A percentile compares a stretch with the other conserved stretches of the same genome.
phyloP scores from a whole-genome alignment of 2,113 vertebrate species.

The Neolamprologus variostigma region DNA sequence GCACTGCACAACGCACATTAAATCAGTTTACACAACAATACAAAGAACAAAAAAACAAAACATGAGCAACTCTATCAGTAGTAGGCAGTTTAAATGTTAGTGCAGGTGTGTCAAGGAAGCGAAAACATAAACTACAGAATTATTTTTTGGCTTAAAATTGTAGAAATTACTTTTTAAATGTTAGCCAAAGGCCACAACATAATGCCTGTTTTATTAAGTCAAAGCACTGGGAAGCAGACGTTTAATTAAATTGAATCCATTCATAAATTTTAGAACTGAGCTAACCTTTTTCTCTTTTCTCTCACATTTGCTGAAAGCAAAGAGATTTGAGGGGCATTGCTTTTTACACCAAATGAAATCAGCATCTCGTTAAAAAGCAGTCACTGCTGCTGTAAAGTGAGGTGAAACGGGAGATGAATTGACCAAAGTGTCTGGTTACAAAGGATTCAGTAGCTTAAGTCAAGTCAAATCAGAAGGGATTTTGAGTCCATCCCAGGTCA shows the following conservation, averaged over 20 bases:
- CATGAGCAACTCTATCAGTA: neutral
- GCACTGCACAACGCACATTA: neutral
- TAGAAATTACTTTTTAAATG: neutral
- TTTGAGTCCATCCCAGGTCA: neutral
- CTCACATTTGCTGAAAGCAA: neutral
- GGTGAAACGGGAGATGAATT: neutral
- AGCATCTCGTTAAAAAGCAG: fast-evolving
- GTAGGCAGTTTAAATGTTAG: neutral
- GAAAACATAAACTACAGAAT: neutral
- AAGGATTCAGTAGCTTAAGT: neutral
- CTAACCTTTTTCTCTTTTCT: neutral
- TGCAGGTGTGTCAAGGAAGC: neutral
- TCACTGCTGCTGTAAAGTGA: neutral
- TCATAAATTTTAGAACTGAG: neutral
- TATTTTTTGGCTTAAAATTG: neutral
- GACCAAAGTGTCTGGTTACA: neutral
- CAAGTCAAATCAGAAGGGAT: neutral
- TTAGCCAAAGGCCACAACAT: neutral
- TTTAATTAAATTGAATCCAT: neutral
- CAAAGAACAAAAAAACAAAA: neutral
- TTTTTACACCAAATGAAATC: neutral
- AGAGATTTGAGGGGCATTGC: neutral
- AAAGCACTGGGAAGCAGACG: neutral
- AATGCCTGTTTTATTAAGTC: neutral
- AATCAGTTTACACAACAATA: neutral